Conservation (phyloP, 2,797 vertebrate species). For the Acrossocheilus wenchowensis region DNA sequence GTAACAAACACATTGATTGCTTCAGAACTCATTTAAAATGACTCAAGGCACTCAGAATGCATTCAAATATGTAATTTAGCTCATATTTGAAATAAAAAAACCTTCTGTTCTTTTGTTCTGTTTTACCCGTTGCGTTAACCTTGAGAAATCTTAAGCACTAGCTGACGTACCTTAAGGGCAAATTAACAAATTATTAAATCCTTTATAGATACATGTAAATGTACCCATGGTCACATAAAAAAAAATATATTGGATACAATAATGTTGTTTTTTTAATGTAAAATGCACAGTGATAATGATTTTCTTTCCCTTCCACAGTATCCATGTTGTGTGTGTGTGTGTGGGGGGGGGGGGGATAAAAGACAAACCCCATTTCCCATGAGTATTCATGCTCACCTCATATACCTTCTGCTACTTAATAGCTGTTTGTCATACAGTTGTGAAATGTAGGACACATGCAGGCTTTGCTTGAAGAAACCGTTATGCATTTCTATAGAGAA, state of each 20-base stretch:
- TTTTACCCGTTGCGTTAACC: conserved; percentile 49
- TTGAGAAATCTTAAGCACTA: conserved; percentile 41
- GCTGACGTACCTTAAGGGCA: conserved; percentile 4
- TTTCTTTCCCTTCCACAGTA: not conserved
- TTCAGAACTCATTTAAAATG: conserved; percentile 47
- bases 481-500: conserved; percentile 50
- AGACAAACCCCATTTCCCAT: not conserved
- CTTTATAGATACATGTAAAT: not conserved
- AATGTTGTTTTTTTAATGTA: not conserved
- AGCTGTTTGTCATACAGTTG: conserved; percentile 26
- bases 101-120: conserved; percentile 44
- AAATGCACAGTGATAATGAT: not conserved
- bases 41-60: conserved; percentile 40
- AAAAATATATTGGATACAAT: not conserved
- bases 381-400: not conserved
- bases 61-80: conserved; percentile 43
- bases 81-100: conserved; percentile 47
- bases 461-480: conserved; percentile 21
- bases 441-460: conserved; percentile 60
- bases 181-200: conserved; percentile 32
- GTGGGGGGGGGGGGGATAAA: not conserved
- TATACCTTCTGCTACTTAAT: conserved; percentile 34
- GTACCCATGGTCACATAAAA: not conserved
- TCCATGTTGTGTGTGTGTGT: not conserved
- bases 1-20: conserved; percentile 41